Conservation (phyloP, 1,140 invertebrate species). For the Armadillidium nasatum region DNA sequence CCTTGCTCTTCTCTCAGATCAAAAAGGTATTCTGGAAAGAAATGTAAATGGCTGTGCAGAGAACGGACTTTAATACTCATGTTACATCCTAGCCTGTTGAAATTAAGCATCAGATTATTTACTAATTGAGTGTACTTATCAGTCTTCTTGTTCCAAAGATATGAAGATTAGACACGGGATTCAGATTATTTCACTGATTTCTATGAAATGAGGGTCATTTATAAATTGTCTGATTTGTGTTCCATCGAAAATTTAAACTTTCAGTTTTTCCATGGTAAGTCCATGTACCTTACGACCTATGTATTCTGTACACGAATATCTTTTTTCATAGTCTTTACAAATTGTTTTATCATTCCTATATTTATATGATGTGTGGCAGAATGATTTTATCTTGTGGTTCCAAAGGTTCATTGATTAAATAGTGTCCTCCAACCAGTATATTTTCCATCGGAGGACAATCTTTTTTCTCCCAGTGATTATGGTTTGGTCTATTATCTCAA, state of each 20-base stretch:
- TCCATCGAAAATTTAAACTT: neutral
- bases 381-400: no score
- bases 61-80: conserved; percentile 31
- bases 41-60: conserved; percentile 23
- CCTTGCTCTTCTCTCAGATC: neutral
- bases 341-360: neutral
- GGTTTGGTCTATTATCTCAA: no score
- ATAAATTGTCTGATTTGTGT: conserved; percentile 2
- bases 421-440: no score
- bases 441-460: no score
- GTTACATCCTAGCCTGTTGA: conserved; percentile 25
- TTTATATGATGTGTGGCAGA: neutral
- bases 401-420: no score
- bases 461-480: no score
- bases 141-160: conserved; percentile 25
- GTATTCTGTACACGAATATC: no score
- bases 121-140: conserved; percentile 10
- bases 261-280: conserved; percentile 17
- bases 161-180: neutral
- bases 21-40: conserved; percentile 30
- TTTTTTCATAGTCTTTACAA: neutral
- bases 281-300: neutral
- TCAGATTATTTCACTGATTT: neutral
- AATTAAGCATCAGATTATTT: neutral
- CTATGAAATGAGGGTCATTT: neutral